Conservation (phyloP, 92 coral and sea anemone species). For the Pocillopora meandrina region DNA sequence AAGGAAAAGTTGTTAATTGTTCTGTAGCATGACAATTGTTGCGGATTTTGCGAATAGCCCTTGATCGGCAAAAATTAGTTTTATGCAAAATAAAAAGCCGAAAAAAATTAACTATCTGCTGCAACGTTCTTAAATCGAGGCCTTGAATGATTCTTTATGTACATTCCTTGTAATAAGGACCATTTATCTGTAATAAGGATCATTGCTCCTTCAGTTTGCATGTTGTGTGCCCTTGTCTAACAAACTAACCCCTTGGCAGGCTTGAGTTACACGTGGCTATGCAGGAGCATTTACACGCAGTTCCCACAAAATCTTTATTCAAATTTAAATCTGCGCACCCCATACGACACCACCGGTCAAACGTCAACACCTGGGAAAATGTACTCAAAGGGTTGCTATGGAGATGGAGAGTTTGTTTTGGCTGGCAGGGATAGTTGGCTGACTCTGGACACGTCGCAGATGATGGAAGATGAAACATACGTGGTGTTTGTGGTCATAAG, state of each 20-base stretch:
- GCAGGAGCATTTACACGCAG: constrained; percentile 29
- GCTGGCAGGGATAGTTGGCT: background rate
- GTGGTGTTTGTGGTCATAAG: constrained; percentile 38
- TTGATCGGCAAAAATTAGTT: too few species aligned
- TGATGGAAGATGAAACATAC: constrained; percentile 43
- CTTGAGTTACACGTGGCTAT: constrained; percentile 55
- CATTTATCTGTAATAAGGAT: too few species aligned
- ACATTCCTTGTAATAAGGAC: too few species aligned
- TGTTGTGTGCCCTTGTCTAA: too few species aligned
- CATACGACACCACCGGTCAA: constrained; percentile 20
- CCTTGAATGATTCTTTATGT: background rate
- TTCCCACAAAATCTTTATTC: constrained; percentile 29
- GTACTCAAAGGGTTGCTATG: constrained; percentile 50
- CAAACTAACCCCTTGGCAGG: constrained; percentile 14
- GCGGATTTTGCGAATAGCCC: too few species aligned
- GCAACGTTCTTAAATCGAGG: too few species aligned
- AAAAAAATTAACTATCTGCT: too few species aligned
- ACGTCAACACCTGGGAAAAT: background rate
- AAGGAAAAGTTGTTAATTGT: too few species aligned
- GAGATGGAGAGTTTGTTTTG: constrained; percentile 44
- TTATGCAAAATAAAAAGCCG: too few species aligned
- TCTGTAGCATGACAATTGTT: too few species aligned
- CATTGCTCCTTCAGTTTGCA: too few species aligned
- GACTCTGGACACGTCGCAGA: constrained; percentile 38
- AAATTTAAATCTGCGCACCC: constrained; percentile 1